phyloP scores from a whole-genome alignment of 2,888 invertebrate species.

The Harpalus rufipes region DNA sequence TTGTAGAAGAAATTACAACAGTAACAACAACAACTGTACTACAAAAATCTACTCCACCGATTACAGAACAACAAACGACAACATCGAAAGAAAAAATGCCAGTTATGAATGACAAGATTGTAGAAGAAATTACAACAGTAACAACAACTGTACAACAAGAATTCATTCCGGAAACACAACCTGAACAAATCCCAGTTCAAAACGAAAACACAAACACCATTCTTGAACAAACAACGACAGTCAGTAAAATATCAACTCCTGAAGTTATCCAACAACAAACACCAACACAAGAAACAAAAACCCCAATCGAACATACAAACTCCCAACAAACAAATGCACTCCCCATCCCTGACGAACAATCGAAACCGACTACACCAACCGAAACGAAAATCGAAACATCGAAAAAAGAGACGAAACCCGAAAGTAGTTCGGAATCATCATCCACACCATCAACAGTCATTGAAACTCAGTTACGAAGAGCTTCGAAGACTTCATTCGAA shows the following conservation, averaged over 20 bases:
- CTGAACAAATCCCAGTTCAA: too few species aligned
- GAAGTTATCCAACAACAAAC: not conserved
- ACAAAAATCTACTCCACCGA: not conserved
- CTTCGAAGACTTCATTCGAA: conserved; percentile 75
- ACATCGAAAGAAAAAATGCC: not conserved
- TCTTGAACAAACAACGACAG: not conserved
- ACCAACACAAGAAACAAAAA: not conserved
- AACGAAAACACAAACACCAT: not conserved
- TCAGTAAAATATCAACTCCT: not conserved
- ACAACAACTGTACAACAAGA: too few species aligned
- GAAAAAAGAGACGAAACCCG: conserved; percentile 1
- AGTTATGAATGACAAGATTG: not conserved
- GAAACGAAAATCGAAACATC: conserved; percentile 52
- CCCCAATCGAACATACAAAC: conserved; percentile 24
- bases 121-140: not conserved
- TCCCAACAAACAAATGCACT: not conserved
- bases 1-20: conserved; percentile 12
- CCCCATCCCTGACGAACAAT: not conserved
- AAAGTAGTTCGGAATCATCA: conserved; percentile 45
- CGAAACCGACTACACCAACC: not conserved
- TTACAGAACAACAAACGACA: not conserved
- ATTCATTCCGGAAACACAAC: too few species aligned
- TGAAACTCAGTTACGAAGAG: conserved; percentile 51
- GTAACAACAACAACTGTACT: not conserved
- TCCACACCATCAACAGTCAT: conserved; percentile 48